Base-by-base conservation (phyloP, 1,140 invertebrate species). In the Melanaphis sacchari region DNA sequence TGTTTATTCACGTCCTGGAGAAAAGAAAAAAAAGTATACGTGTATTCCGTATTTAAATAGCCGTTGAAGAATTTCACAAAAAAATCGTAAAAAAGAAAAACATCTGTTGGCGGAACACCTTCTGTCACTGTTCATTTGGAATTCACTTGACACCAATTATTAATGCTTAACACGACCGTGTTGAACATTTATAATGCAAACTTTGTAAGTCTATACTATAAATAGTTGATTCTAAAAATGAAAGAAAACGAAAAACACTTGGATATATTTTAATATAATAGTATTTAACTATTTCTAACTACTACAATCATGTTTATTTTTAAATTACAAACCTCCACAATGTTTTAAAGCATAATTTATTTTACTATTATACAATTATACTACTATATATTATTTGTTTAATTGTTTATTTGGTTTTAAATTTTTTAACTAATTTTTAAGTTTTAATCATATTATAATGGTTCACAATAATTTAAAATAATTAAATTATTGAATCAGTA, bases 41-140 rank as follows among this genome's bases (percentile, higher is more conserved):
- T n/a, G 52, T 41, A n/a, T 21, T 66, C 7, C 52, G 38, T 41
- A 41, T 40, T 59, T 38, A 49, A 91, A 92, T 49, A 36, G 41
- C 46, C n/a, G 40, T 92, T 40, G 46, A 85, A 49, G 90, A 82
- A 92, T 92, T 82, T 81, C 38, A 91, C 41, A 43, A 82, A 93
- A 93, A 85, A 84, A 93, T 49, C 26, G 22, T 81, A 82, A 82
- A 92, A 43, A 90, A 90, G 31, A 84, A 82, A 93, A 93, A 93
- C 91, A 93, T 93, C 91, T 93, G 91, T 93, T 93, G 81, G 8
- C n/a, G 81, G 46, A 84, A 93, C 49, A 93, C 91, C n/a, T 84
- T 46, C 43, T 49, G 90, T 92, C 90, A 92, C 76, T 38, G 66
- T 91, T 81, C 90, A 76, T 82, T 92, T 92, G 66, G 38, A 66